A percentile compares a stretch with the other conserved stretches of the same genome.
These are phyloP conservation scores for Lissocephala sabroskyi DNA, from an alignment of 2,888 invertebrate species.

Conservation along the genomic window DNA sequence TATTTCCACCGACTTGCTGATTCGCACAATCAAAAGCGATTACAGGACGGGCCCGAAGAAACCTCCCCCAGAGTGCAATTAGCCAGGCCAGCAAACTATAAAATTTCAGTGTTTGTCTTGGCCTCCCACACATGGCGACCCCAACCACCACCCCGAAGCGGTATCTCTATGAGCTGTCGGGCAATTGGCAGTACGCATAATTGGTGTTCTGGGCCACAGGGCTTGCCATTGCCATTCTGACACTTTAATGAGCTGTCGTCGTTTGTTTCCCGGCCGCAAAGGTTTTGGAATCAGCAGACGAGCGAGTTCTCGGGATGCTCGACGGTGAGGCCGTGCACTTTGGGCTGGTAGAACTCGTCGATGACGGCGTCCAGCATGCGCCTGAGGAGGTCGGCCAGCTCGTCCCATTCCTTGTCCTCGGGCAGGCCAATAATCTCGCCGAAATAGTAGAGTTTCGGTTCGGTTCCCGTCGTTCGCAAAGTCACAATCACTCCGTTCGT, in stretches of 20 bases:
- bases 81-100: conserved; percentile 65
- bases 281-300: too few relatives aligned
- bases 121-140: conserved; percentile 27
- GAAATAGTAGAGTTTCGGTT: conserved; percentile 98
- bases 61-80: conserved; percentile 68
- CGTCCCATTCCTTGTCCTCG: conserved; percentile 78
- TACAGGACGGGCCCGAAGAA: conserved; percentile 29
- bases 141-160: conserved; percentile 15
- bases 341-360: conserved; percentile 85
- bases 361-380: conserved; percentile 87
- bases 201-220: conserved; percentile 50
- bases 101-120: conserved; percentile 67
- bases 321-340: not conserved
- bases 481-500: conserved; percentile 88
- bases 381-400: conserved; percentile 76
- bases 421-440: conserved; percentile 87
- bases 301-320: too few relatives aligned
- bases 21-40: conserved; percentile 65
- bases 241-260: conserved; percentile 47
- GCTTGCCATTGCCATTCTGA: conserved; percentile 15
- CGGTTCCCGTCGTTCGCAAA: conserved; percentile 94
- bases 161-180: too few relatives aligned
- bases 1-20: conserved; percentile 53
- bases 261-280: conserved; percentile 17
- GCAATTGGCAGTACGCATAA: conserved; percentile 47